Evolutionary conservation across 2,113 vertebrate species (phyloP).

Genomic region (Nothocercus julius): DNA sequence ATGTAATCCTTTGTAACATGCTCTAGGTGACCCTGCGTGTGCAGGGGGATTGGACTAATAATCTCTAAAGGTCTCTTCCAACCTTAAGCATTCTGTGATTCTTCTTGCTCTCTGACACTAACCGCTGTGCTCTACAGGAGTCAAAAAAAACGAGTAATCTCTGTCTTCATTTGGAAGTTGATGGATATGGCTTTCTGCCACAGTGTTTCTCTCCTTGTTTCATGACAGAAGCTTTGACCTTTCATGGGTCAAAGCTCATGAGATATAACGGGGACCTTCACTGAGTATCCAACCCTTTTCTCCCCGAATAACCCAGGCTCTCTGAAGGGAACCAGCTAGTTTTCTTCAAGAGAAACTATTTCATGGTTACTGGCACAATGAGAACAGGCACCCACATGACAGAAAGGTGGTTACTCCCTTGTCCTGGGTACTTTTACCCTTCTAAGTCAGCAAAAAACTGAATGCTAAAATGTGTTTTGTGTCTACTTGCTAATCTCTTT

Average conservation of each 20-base stretch:
- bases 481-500: background rate
- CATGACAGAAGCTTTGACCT: background rate
- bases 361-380: background rate
- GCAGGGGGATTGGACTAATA: too few species aligned
- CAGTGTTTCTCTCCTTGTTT: background rate
- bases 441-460: background rate
- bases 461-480: background rate
- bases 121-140: background rate
- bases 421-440: background rate
- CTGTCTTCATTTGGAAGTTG: background rate
- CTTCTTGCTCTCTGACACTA: background rate
- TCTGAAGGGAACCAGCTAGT: background rate
- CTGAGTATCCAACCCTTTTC: background rate
- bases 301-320: background rate
- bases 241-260: background rate
- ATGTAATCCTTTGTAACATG: too few species aligned
- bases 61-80: too few species aligned
- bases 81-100: background rate
- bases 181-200: background rate
- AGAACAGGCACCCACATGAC: background rate
- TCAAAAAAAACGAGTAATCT: background rate
- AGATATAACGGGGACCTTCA: background rate
- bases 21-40: too few species aligned
- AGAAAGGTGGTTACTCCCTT: background rate
- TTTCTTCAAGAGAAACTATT: background rate